A percentile compares a stretch with the other conserved stretches of the same genome.
These are phyloP conservation scores for Morpho achilles DNA, from an alignment of 2,888 invertebrate species.

Conservation along the genomic window DNA sequence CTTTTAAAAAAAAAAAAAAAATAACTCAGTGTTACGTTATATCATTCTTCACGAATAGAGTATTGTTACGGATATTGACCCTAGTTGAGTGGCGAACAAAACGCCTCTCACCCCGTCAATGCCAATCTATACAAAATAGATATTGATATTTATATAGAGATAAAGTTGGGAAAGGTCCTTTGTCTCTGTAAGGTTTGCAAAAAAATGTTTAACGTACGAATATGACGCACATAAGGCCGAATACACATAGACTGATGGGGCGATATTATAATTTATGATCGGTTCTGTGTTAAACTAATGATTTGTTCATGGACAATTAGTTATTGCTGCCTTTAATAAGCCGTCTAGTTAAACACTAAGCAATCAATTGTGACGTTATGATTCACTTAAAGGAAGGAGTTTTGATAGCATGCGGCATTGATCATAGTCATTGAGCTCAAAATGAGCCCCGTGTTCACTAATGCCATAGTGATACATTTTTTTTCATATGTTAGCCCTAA, in stretches of 20 bases:
- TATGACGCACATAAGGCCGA: not conserved
- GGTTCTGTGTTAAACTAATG: too few species aligned
- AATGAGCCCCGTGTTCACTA: too few species aligned
- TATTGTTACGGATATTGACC: constrained; percentile 53
- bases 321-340: too few species aligned
- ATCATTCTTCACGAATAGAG: constrained; percentile 23
- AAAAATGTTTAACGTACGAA: not conserved
- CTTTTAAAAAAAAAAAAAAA: not conserved
- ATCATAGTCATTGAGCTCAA: too few species aligned
- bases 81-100: constrained; percentile 16
- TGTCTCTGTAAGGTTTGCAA: not conserved
- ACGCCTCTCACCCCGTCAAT: constrained; percentile 23
- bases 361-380: too few species aligned
- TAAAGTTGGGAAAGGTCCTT: constrained; percentile 6
- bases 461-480: too few species aligned
- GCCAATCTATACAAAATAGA: constrained; percentile 10
- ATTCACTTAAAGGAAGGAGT: too few species aligned
- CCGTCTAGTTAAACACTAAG: too few species aligned
- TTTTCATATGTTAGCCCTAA: too few species aligned
- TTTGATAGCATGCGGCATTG: too few species aligned
- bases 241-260: not conserved
- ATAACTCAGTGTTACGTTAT: constrained; percentile 25
- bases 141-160: constrained; percentile 3
- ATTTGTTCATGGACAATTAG: too few species aligned
- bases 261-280: too few species aligned